Base-by-base conservation (phyloP, 2,113 vertebrate genomes). In the Seriola quinqueradiata region DNA sequence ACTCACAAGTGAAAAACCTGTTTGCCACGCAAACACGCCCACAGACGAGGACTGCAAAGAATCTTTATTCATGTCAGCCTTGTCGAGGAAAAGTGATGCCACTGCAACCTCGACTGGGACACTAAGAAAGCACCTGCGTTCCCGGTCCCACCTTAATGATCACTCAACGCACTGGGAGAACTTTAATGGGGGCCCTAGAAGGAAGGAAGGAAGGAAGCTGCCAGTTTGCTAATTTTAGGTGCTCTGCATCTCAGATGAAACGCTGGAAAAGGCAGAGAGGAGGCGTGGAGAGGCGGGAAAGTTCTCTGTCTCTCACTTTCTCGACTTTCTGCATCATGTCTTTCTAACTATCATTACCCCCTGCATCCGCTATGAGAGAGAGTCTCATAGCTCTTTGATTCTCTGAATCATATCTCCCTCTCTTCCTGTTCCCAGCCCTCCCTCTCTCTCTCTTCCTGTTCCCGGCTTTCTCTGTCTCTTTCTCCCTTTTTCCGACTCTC, bases 211-310 rank as follows among this genome's bases (percentile, higher is more conserved):
- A 80, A 85, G 81, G 69, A 85, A 88, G 86, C 81, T 90, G 82
- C 83, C 81, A 80, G 83, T 76, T 85, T 74, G 85, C 87, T 93
- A 92, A 92, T 92, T 93, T 92, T 90, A 92, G 92, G 76, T 36
- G 60, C 81, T 87, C 55, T 82, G 75, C 81, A 72, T 79, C 80
- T 86, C 79, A 90, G 89, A 91, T 91, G 85, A 93, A 92, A 93
- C n/a, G 57, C 77, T 71, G 79, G 82, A 87, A 74, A 73, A 75
- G 69, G 87, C 75, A 87, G 81, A 67, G 83, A 73, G 79, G 85
- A 90, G 85, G 84, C 61, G 77, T 77, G 77, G 88, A 87, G 87
- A 90, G 85, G 85, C 50, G 74, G 85, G 77, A 86, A 89, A 93
- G 61, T 91, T 91, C 83, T 87, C 84, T 3, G n/a, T 79, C 57